Evolutionary conservation across 2,113 vertebrate genomes (phyloP), one percentile per base, ranked within the genome.

Genomic region (Orycteropus afer): DNA sequence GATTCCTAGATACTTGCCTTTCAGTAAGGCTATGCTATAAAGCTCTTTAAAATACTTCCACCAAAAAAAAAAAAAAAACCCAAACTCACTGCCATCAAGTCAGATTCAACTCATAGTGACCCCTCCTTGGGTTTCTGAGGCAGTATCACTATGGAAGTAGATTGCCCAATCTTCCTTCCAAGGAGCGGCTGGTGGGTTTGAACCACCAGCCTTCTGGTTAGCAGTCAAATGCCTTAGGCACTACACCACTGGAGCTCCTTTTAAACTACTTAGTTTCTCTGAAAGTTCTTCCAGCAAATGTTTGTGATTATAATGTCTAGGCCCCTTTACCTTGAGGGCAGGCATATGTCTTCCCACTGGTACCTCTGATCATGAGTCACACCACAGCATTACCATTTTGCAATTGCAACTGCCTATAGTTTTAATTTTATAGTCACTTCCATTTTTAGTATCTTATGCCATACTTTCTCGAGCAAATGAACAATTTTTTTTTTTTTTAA

Each of bases 1-100:
- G 76, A 86, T n/a, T 63, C 55, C 80, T 89, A 91, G 53, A 59
- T 55, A 79, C 34, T 74, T 89, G 42, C 40, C 59, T 77, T 84
- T 61, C 29, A 53, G 15, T 47, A 42, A 83, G 45, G 40, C 55
- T 61, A 79, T 59, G 86, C 63, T 78, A 7, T 32, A 83, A 67
- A 69, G 29, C n/a, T n/a, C n/a, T n/a, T n/a, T n/a, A n/a, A n/a
- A n/a, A n/a, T n/a, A n/a, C n/a, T n/a, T n/a, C n/a, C n/a, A n/a
- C n/a, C n/a, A n/a, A n/a, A n/a, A n/a, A n/a, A n/a, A n/a, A n/a
- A n/a, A n/a, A n/a, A n/a, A n/a, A n/a, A n/a, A n/a, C n/a, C n/a
- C n/a, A n/a, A n/a, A n/a, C n/a, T n/a, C n/a, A n/a, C n/a, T n/a
- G n/a, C n/a, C n/a, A n/a, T n/a, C n/a, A n/a, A n/a, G n/a, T n/a